Percentiles rank a stretch among this genome's conserved stretches.
Evolutionary conservation across 2,888 invertebrate genomes (phyloP).

Genomic region (Agonopterix alstromeriana): DNA sequence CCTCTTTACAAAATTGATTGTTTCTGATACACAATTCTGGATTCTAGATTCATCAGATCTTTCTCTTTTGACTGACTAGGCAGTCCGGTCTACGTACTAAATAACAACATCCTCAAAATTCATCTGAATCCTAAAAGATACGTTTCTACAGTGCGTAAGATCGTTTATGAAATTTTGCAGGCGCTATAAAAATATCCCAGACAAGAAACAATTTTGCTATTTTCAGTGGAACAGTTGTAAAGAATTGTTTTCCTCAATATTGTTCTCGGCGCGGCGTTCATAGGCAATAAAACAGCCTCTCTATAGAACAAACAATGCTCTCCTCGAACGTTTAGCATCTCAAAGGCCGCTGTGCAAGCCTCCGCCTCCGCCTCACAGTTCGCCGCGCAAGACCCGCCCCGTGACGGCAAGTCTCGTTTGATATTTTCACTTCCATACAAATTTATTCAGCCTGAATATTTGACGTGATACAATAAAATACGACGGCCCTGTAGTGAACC

Average conservation of each 20-base stretch:
- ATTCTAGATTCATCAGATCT: too few species aligned
- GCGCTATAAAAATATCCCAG: neutral
- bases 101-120: too few species aligned
- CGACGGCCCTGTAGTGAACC: too few species aligned
- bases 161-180: too few species aligned
- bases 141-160: too few species aligned
- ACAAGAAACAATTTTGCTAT: neutral
- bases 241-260: slow-evolving; percentile 40
- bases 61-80: too few species aligned
- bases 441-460: neutral
- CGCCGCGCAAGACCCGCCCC: slow-evolving; percentile 5
- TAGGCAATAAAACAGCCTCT: slow-evolving; percentile 45
- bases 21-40: too few species aligned
- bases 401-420: slow-evolving; percentile 13
- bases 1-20: too few species aligned
- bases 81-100: too few species aligned
- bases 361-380: slow-evolving; percentile 11
- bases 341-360: slow-evolving; percentile 33
- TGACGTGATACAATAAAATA: too few species aligned
- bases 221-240: slow-evolving; percentile 9
- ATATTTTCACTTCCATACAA: slow-evolving; percentile 8
- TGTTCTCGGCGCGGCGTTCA: slow-evolving; percentile 31
- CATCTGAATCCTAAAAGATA: too few species aligned
- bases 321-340: slow-evolving; percentile 45
- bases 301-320: slow-evolving; percentile 40